Percentiles rank a stretch among this genome's conserved stretches.
These are phyloP conservation scores for Gryon sp. DNA, from an alignment of 1,140 invertebrate species.

Conservation along the genomic window DNA sequence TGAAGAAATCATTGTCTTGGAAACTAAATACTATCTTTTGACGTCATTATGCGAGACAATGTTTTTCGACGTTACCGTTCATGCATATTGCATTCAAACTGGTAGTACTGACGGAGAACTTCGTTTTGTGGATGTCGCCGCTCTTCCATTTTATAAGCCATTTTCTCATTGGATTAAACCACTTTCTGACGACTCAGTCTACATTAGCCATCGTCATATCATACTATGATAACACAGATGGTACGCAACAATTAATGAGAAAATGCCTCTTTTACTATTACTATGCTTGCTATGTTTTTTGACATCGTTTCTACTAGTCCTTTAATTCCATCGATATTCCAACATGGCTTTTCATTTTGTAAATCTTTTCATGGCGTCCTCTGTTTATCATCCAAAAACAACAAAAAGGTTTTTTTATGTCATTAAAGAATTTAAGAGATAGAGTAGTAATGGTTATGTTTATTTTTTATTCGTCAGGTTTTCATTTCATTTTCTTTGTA, in stretches of 20 bases:
- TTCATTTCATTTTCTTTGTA: too few relatives aligned
- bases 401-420: too few relatives aligned
- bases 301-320: too few relatives aligned
- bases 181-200: background rate
- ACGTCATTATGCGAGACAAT: background rate
- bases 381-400: too few relatives aligned
- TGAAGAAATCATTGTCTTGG: slow-evolving; percentile 26
- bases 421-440: too few relatives aligned
- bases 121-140: background rate
- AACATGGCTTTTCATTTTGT: too few relatives aligned
- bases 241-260: background rate
- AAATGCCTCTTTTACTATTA: too few relatives aligned
- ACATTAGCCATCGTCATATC: slow-evolving; percentile 7
- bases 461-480: too few relatives aligned
- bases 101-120: background rate
- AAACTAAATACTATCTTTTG: background rate
- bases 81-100: background rate
- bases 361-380: too few relatives aligned
- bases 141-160: slow-evolving; percentile 4
- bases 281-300: background rate
- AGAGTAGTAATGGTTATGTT: too few relatives aligned
- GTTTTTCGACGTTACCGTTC: background rate
- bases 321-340: too few relatives aligned
- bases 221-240: background rate
- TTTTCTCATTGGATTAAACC: slow-evolving; percentile 1